Evolutionary conservation across 2,113 vertebrate genomes (phyloP), one percentile per base, ranked within the genome.

Genomic region (Lathamus discolor): DNA sequence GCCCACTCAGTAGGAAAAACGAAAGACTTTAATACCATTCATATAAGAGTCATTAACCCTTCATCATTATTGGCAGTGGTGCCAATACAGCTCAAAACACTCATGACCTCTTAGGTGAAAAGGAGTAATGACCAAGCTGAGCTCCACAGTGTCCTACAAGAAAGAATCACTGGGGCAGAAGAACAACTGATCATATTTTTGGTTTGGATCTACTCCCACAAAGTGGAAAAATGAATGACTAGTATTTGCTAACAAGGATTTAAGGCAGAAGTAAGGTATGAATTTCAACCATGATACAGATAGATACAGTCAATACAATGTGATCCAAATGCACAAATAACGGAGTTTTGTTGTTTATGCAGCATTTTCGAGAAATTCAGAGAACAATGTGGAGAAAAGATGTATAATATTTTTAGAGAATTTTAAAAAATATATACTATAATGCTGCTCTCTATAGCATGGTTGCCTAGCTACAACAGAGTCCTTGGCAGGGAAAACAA

Each of bases 401-500:
- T 33, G 15, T 59, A 28, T 39, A 91, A 22, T 2, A 31, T 55
- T 84, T 91, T 75, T 20, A 62, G 59, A 41, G 11, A 79, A 70
- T 82, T 64, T 16, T 24, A 24, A 82, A 62, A 81, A 54, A 43
- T 61, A 39, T 79, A 43, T 29, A 22, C n/a, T 83, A 41, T 82
- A 83, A 46, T 82, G 39, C 57, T 74, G 25, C 33, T 88, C 44
- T 72, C 31, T 92, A 31, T 77, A 86, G 17, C 23, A 12, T 80
- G 52, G 96, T 94, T 97, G 92, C 93, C 80, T 97, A 86, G 95
- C 84, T 94, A 97, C 92, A 83, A 81, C 55, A 83, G 29, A 92
- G 46, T 72, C 55, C n/a, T 90, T 91, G 75, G 51, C 68, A 92
- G 31, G 15, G 46, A 92, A 92, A 89, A 61, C 55, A 93, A 92